Base-by-base conservation (phyloP, 1,140 invertebrate genomes). In the Harlomillsia oculata region DNA sequence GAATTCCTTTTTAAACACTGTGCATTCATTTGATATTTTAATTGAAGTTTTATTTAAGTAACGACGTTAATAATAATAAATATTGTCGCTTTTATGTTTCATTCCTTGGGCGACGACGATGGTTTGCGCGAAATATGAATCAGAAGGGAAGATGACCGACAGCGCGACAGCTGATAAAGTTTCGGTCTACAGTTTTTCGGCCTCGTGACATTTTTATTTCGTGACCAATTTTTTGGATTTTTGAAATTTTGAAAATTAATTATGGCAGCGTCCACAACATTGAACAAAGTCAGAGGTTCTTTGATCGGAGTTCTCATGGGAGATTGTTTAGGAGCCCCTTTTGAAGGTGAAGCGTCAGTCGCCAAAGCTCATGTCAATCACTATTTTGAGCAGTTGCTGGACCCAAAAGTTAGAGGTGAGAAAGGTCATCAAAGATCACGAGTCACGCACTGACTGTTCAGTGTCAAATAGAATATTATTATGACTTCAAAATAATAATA, bases 291-390 rank as follows among this genome's bases (percentile, higher is more conserved):
- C 69, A 73, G 79, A 52, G 85, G 84, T 6, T 77, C 77, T 55
- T 67, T 87, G 48, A 69, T 84, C 3, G 85, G 84, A 11, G 77
- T 75, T 34, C 72, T 87, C 36, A 65, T 81, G 6, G 85, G 84
- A 2, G 85, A 88, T 71, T 87, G 85, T 68, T 70, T 84, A 14
- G 85, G 85, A 45, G 74, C 76, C 36, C 77, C 78, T 23, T 86
- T 80, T 71, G 84, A 87, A 73, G 76, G 73, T n/a, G 76, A 80
- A 41, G 44, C 37, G 34, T 51, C 39, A 14, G 75, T 78, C 16
- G 71, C 73, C 5, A 78, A 73, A 67, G 64, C 74, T 20, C 68
- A 79, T 18, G 66, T 84, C 3, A 77, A 78, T 65, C 75, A 77
- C 62, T 78, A 77, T 67, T 76, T 81, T 62, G 73, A 78, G 63